Base-by-base conservation (phyloP, 1,140 invertebrate species). In the Bursaphelenchus mucronatus region DNA sequence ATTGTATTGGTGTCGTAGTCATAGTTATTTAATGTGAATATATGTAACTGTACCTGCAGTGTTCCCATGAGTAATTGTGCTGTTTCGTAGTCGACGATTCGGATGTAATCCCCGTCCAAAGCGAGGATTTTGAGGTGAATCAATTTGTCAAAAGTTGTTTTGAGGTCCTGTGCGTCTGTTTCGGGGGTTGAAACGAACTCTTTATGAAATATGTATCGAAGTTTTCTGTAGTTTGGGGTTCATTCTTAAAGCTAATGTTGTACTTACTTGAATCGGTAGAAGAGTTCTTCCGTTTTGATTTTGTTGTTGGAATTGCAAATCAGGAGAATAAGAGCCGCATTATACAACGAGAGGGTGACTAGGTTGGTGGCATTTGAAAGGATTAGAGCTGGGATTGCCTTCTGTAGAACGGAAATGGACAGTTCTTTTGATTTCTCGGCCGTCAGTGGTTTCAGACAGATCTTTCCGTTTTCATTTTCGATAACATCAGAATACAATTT, bases 311-410 rank as follows among this genome's bases (percentile, higher is more conserved):
- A 30, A 5, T 50, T 11, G 40, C 57, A 59, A 13, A 43, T 44
- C 0, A 59, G 43, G 40, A 59, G 45, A 17, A 43, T 44, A 50
- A 59, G 45, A 17, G 11, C 57, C 5, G 45, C 41, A 39, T 59
- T 44, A 6, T 3, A 59, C 11, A 59, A 17, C 40, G 13, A n/a
- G 41, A 44, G 52, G 21, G 40, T 39, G 41, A 59, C 17, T 61
- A 49, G 46, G 64, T 73, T 73, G 0, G 65, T 56, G 52, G 71
- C 64, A 30, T 73, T 73, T 9, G 64, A 54, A 13, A 73, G 57
- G 30, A 73, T 51, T 39, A 73, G 39, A 15, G 44, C n/a, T 44
- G 61, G 59, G 21, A 73, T 66, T 3, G 70, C 69, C 30, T 73
- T 41, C n/a, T 68, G 43, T 49, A 73, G 62, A 2, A 73, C 8